These are phyloP conservation scores for Erethizon dorsatum DNA, from an alignment of 2,797 vertebrate genomes.

Conservation along the genomic window DNA sequence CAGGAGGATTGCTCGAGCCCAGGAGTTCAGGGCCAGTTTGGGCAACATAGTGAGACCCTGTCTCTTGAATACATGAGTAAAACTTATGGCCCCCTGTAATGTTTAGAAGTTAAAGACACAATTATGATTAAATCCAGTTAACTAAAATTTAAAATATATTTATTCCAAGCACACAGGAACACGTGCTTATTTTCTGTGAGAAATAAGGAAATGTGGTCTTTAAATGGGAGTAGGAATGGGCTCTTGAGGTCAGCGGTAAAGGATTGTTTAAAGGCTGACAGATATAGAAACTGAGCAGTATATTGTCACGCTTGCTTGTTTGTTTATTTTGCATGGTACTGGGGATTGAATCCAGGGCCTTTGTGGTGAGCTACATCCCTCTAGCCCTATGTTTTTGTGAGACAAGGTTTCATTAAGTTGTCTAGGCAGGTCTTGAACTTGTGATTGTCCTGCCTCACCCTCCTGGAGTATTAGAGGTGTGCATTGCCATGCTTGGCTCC, in stretches of 20 bases:
- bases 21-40: background rate
- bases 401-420: background rate
- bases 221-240: background rate
- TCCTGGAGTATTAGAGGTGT: background rate
- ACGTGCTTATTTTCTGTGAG: slow-evolving; percentile 16
- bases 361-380: background rate
- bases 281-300: background rate
- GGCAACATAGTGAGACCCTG: background rate
- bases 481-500: background rate
- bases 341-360: background rate
- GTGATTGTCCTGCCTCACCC: background rate
- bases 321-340: background rate
- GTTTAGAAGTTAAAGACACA: slow-evolving; percentile 44
- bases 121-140: background rate
- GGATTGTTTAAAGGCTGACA: background rate
- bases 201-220: slow-evolving; percentile 14
- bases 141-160: slow-evolving; percentile 35
- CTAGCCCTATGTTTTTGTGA: background rate
- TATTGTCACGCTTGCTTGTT: background rate
- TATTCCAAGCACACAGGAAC: background rate
- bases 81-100: background rate
- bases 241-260: background rate
- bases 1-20: background rate
- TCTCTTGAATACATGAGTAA: background rate
- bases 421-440: background rate